Base-by-base conservation (phyloP, 2,797 vertebrate genomes). In the Dallia pectoralis region DNA sequence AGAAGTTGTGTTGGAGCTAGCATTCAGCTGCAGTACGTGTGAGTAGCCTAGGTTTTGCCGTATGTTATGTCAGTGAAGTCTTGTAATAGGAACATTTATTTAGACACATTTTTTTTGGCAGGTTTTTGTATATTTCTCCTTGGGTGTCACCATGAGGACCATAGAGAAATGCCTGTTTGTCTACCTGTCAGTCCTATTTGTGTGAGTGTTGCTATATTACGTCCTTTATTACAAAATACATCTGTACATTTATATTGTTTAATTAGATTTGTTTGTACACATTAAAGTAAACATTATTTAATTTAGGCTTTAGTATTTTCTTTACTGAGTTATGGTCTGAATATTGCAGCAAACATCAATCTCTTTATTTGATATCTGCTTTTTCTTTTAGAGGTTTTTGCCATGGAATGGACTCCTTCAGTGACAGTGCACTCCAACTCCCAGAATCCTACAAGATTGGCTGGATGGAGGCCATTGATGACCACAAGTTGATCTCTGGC, bases 401-500 rank as follows among this genome's bases (percentile, higher is more conserved):
- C 67, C 72, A 79, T 11, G 83, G 79, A n/a, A 67, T 77, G 1
- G 65, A 67, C 1, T 81, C 64, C 76, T 89, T 90, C 73, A 89
- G 80, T 51, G 83, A 86, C 73, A 19, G 79, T 0, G 75, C 78
- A 29, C 74, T 86, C 29, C 5, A 70, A 14, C 82, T 90, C 59
- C 85, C 87, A 0, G 65, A 63, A 1, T 70, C 72, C 56, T 87
- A 88, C 74, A 67, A 70, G 0, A 72, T 85, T 44, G 73, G 64
- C 47, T 91, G 89, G 90, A 91, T 90, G 90, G 56, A 70, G 0
- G 64, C 29, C 19, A 62, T 90, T 1, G 1, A 87, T 33, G 68
- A 87, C 67, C 67, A 77, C 68, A 74, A 51, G 47, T 32, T 71
- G 4, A 72, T 91, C 30, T 86, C 88, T 66, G 63, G 72, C 3